Evolutionary conservation across 2,888 invertebrate species (phyloP).

Genomic region (Unio delphinus): DNA sequence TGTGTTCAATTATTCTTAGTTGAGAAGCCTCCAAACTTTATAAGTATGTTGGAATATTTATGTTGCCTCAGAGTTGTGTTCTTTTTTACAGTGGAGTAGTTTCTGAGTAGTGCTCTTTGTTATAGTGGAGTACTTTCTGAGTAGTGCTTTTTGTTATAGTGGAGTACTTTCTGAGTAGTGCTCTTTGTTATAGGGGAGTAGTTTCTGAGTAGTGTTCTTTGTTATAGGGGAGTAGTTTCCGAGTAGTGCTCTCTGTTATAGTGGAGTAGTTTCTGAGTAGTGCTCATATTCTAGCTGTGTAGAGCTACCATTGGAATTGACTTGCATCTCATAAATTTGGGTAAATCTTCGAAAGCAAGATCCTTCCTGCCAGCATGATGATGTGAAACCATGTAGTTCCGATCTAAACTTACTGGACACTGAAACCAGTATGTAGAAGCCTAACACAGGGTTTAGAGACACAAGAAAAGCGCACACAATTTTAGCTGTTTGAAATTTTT

Average conservation of each 20-base stretch:
- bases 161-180: constrained; percentile 18
- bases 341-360: constrained; percentile 24
- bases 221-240: constrained; percentile 29
- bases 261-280: constrained; percentile 38
- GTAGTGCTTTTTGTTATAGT: constrained; percentile 7
- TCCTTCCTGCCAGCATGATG: no score
- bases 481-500: constrained; percentile 26
- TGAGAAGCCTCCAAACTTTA: no score
- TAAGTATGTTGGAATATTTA: no score
- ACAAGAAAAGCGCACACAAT: constrained; percentile 32
- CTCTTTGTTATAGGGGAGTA: constrained; percentile 23
- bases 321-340: constrained; percentile 43
- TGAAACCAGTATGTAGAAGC: constrained; percentile 37
- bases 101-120: constrained; percentile 34
- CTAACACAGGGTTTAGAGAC: constrained; percentile 43
- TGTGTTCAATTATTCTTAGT: no score
- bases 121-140: constrained; percentile 26
- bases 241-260: constrained; percentile 3
- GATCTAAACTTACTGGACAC: constrained; percentile 42
- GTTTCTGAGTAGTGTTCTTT: constrained; percentile 4
- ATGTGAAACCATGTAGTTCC: constrained; percentile 21
- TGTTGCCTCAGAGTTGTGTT: no score
- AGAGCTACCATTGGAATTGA: constrained; percentile 31
- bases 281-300: constrained; percentile 35
- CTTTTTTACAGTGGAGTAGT: constrained; percentile 29